phyloP scores from a whole-genome alignment of 2,113 vertebrate genomes.

The Hymenochirus boettgeri region DNA sequence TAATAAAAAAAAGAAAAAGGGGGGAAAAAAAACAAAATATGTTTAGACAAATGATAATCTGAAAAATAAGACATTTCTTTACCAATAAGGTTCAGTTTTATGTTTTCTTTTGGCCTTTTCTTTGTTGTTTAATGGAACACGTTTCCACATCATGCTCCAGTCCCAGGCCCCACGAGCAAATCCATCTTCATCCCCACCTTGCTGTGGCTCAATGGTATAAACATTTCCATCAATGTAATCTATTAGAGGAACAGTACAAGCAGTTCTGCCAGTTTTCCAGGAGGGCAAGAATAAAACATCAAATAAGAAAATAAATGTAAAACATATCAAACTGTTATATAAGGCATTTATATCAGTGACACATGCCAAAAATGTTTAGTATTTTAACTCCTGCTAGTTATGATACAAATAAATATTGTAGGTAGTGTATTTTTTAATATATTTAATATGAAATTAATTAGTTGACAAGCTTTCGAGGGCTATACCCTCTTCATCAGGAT shows the following conservation, averaged over 20 bases:
- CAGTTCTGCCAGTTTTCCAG: conserved; percentile 85
- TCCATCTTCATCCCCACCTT: conserved; percentile 96
- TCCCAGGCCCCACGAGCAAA: conserved; percentile 97
- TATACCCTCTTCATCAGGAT: no score
- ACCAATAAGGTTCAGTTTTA: conserved; percentile 95
- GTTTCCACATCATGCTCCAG: conserved; percentile 98
- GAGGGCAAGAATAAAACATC: conserved; percentile 65
- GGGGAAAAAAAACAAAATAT: conserved; percentile 58
- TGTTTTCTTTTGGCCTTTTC: conserved; percentile 91
- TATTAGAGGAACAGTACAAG: conserved; percentile 97
- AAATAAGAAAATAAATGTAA: conserved; percentile 35
- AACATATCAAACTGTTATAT: no score
- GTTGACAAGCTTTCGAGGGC: no score
- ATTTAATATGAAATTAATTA: no score
- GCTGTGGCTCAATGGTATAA: conserved; percentile 96
- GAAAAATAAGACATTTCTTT: conserved; percentile 62
- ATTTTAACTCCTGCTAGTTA: no score
- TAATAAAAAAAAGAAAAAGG: conserved; percentile 54
- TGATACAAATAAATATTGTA: no score
- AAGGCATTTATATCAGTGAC: no score
- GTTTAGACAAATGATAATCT: conserved; percentile 55
- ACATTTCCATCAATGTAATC: conserved; percentile 99
- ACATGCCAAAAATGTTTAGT: no score
- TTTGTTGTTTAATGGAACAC: conserved; percentile 86
- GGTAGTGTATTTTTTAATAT: no score